A percentile compares a stretch with the other conserved stretches of the same genome.
phyloP scores from a whole-genome alignment of 1,140 invertebrate species.

The Drosophila bifasciata region DNA sequence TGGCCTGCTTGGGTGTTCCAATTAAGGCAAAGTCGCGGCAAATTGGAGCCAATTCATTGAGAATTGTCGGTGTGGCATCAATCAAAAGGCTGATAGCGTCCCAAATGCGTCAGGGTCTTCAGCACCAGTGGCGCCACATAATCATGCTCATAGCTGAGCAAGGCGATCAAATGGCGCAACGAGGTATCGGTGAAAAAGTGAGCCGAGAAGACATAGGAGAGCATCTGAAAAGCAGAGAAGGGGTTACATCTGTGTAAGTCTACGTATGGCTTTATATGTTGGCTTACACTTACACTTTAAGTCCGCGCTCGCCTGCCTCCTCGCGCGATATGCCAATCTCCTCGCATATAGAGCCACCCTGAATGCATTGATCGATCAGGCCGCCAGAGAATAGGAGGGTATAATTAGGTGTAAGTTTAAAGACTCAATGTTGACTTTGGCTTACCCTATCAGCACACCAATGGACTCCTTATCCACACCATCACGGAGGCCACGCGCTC shows the following conservation, averaged over 20 bases:
- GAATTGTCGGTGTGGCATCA: constrained; percentile 84
- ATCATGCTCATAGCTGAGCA: constrained; percentile 92
- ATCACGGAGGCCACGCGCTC: constrained; percentile 97
- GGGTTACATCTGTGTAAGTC: background rate
- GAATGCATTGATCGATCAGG: constrained; percentile 80
- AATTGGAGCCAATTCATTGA: constrained; percentile 91
- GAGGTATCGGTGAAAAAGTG: constrained; percentile 96
- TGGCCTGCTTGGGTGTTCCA: constrained; percentile 97
- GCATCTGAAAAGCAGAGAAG: constrained; percentile 62
- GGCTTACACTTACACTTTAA: constrained; percentile 89
- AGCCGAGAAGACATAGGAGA: constrained; percentile 95
- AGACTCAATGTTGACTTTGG: background rate
- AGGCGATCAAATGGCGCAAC: constrained; percentile 90
- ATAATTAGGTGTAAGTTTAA: constrained; percentile 1
- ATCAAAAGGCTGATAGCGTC: constrained; percentile 93
- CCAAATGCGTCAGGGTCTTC: constrained; percentile 93
- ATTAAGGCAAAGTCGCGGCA: constrained; percentile 94
- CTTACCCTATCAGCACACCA: constrained; percentile 88
- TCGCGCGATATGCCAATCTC: constrained; percentile 91
- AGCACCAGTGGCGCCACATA: constrained; percentile 92
- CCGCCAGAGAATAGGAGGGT: constrained; percentile 36
- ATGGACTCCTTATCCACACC: constrained; percentile 95
- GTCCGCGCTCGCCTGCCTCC: constrained; percentile 92
- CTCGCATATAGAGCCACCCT: constrained; percentile 84
- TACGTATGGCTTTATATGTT: background rate